Evolutionary conservation across 2,888 invertebrate species (phyloP), one percentile per base, ranked within the genome.

Genomic region (Leistus spinibarbis): DNA sequence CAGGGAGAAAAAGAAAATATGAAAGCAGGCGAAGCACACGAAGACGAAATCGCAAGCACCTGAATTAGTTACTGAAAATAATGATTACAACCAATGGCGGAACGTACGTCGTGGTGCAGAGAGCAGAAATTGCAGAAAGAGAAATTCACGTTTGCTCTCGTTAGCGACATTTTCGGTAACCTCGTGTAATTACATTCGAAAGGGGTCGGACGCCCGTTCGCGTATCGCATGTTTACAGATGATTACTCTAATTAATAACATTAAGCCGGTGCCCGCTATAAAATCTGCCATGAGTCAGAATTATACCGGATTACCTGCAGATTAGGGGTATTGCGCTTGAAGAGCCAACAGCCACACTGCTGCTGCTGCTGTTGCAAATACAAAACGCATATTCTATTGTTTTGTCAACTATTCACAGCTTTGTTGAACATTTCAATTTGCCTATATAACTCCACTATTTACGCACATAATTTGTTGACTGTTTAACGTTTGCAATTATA

Each of bases 181-280:
- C 57, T 69, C 20, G 13, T 20, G 68, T 74, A 74, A 74, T 74
- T 74, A 74, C 73, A 67, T 71, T 67, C 67, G 68, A 74, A 67
- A 74, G 73, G 73, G 73, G 60, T 60, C 70, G 57, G 4, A 27
- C 64, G 71, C 40, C 40, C 40, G n/a, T n/a, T 24, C 9, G 62
- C 73, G 62, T 69, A 75, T 75, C 69, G 75, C 69, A 64, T 75
- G 69, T 75, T 75, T 75, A 75, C 75, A 75, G 75, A 75, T 75
- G 75, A 75, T 75, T 75, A 75, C 75, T 75, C 75, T 75, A 75
- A 75, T 75, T 75, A 75, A 75, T 75, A 75, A 69, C 75, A 69
- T 75, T 75, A 75, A 75, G 75, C 75, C 64, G 24, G 27, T 40
- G 40, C 62, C 56, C 54, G 69, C 75, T 69, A 69, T 75, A 75